Percentiles rank a stretch among this genome's conserved stretches.
phyloP scores from a whole-genome alignment of 2,113 vertebrate genomes.

The Salvelinus fontinalis region DNA sequence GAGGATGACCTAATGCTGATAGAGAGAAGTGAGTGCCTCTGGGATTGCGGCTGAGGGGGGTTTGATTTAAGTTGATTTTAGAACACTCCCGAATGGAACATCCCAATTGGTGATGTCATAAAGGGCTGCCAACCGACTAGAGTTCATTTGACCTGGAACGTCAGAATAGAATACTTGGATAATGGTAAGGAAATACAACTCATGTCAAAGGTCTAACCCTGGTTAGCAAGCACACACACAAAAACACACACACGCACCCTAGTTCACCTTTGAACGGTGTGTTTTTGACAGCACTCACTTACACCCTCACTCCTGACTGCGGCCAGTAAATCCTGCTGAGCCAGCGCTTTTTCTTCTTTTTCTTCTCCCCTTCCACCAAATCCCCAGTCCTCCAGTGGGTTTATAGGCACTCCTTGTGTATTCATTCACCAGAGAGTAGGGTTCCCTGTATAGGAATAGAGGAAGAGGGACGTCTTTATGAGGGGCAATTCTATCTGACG shows the following conservation, averaged over 20 bases:
- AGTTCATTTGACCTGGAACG: not conserved
- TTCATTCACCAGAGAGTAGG: constrained; percentile 31
- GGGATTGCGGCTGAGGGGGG: not conserved
- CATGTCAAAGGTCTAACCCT: too few species aligned
- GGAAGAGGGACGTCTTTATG: constrained; percentile 18
- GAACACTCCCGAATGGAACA: not conserved
- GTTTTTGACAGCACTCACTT: not conserved
- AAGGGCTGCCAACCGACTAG: not conserved
- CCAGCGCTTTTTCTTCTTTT: constrained; percentile 12
- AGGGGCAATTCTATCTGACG: constrained; percentile 27
- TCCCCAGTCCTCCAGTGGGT: constrained; percentile 8
- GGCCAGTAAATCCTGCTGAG: constrained; percentile 37
- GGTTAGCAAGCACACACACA: too few species aligned
- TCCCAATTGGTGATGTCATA: not conserved
- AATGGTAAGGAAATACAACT: not conserved
- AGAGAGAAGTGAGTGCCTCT: constrained; percentile 4
- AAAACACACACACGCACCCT: too few species aligned
- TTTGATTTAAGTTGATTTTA: not conserved
- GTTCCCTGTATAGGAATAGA: constrained; percentile 8
- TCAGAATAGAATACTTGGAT: not conserved
- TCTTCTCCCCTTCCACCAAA: not conserved
- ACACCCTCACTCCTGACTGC: constrained; percentile 27
- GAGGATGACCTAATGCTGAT: constrained; percentile 54
- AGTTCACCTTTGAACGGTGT: too few species aligned
- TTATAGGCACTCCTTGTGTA: constrained; percentile 38